Percentiles rank a stretch among this genome's conserved stretches.
phyloP scores from a whole-genome alignment of 2,113 vertebrate genomes.

The Sorex araneus region DNA sequence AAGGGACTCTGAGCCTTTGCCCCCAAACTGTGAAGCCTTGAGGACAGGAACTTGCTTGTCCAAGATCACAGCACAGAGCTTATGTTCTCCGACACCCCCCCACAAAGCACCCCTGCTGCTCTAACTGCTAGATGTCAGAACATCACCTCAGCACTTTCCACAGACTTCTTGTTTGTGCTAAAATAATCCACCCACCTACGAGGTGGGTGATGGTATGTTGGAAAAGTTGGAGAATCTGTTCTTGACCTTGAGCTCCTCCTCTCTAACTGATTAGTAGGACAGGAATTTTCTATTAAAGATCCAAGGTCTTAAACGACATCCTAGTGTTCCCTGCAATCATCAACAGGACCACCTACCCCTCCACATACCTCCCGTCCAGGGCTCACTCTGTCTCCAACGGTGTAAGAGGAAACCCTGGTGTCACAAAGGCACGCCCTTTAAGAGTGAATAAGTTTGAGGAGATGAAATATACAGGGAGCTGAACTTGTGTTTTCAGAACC shows the following conservation, averaged over 20 bases:
- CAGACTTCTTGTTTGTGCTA: neutral
- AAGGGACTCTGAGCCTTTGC: neutral
- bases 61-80: neutral
- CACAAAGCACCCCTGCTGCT: neutral
- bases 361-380: no score
- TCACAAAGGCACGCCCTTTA: neutral
- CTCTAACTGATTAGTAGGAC: neutral
- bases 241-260: constrained; percentile 19
- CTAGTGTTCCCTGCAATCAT: neutral
- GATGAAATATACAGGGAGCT: neutral
- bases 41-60: neutral
- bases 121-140: neutral
- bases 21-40: neutral
- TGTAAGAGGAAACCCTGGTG: neutral
- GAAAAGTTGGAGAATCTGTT: constrained; percentile 15
- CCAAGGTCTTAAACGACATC: neutral
- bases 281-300: neutral
- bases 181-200: neutral
- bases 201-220: neutral
- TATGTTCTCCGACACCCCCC: neutral
- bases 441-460: neutral
- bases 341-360: neutral
- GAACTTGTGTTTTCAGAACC: neutral
- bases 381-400: neutral
- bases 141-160: neutral